A percentile compares a stretch with the other conserved stretches of the same genome.
These are phyloP conservation scores for Masnerella sp. DNA, from an alignment of 2,888 invertebrate species.

Conservation along the genomic window DNA sequence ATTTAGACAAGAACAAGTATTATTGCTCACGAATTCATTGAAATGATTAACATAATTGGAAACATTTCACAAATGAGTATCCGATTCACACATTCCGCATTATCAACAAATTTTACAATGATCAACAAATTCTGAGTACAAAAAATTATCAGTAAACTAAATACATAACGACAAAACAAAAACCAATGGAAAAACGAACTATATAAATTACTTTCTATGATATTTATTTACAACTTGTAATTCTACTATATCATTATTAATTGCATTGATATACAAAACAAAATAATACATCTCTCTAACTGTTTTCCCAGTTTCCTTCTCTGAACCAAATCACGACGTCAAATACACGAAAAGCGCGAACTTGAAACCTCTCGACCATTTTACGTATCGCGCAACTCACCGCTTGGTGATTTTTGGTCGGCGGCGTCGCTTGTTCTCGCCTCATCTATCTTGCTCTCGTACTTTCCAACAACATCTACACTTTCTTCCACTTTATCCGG, in stretches of 20 bases:
- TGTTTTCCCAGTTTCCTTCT: not conserved
- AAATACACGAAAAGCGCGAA: slow-evolving; percentile 30
- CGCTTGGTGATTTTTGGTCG: too few relatives aligned
- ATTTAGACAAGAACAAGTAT: too few relatives aligned
- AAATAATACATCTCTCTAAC: slow-evolving; percentile 33
- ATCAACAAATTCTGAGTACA: too few relatives aligned
- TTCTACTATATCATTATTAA: slow-evolving; percentile 25
- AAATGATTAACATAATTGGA: too few relatives aligned
- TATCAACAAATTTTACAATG: too few relatives aligned
- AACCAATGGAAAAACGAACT: slow-evolving; percentile 13
- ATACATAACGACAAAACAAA: slow-evolving; percentile 20
- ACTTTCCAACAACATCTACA: not conserved
- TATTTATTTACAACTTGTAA: slow-evolving; percentile 41
- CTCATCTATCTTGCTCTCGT: not conserved
- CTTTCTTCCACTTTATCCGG: slow-evolving; percentile 15
- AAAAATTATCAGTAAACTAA: too few relatives aligned
- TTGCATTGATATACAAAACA: slow-evolving; percentile 38
- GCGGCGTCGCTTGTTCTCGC: not conserved
- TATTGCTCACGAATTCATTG: too few relatives aligned
- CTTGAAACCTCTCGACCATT: not conserved
- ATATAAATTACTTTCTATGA: slow-evolving; percentile 35
- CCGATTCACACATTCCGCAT: too few relatives aligned
- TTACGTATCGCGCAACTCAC: slow-evolving; percentile 33
- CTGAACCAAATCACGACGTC: slow-evolving; percentile 22
- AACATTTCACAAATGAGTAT: too few relatives aligned